phyloP scores from a whole-genome alignment of 2,797 vertebrate species.

The Anguilla anguilla region DNA sequence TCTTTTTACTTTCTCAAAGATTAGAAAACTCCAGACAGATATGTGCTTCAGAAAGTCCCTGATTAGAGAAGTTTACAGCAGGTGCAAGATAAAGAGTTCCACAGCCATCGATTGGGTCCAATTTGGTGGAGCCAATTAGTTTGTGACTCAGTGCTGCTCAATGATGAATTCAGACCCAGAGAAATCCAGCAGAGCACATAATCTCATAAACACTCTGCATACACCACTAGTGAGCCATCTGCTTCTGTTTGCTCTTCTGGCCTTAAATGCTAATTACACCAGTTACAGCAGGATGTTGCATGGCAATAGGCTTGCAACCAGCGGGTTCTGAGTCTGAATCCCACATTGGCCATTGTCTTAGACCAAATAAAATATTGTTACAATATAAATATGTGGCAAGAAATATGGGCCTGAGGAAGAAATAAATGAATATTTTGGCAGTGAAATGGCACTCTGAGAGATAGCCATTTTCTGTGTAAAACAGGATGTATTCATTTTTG shows the following conservation, averaged over 20 bases:
- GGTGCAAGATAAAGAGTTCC: constrained; percentile 9
- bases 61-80: background rate
- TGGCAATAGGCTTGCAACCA: background rate
- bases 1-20: background rate
- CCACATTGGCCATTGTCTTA: background rate
- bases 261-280: constrained; percentile 14
- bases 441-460: background rate
- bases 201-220: constrained; percentile 1
- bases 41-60: background rate
- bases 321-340: background rate
- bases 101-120: constrained; percentile 10
- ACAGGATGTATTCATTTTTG: background rate
- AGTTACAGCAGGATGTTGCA: background rate
- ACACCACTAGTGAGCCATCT: constrained; percentile 3
- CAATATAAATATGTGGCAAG: background rate
- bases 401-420: background rate
- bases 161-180: background rate
- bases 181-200: background rate
- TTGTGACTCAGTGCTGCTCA: background rate
- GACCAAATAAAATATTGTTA: background rate
- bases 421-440: background rate
- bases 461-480: background rate
- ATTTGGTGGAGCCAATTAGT: constrained; percentile 1
- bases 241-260: constrained; percentile 7
- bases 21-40: background rate